Conservation (phyloP, 2,888 invertebrate genomes). For the Synanthedon vespiformis region DNA sequence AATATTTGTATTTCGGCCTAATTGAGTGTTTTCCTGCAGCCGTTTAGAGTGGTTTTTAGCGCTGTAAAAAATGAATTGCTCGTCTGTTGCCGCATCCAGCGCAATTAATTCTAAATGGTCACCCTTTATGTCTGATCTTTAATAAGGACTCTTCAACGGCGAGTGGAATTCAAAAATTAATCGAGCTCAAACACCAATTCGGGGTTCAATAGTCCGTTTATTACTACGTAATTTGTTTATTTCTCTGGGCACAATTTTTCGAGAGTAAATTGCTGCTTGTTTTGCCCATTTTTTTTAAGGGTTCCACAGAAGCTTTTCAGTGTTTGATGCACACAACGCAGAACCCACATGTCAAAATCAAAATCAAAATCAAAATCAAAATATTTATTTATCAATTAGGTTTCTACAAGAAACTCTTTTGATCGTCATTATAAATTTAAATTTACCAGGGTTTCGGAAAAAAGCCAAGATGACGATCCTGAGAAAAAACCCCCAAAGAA, state of each 20-base stretch:
- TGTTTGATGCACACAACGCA: too few relatives aligned
- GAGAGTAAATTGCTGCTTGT: neutral
- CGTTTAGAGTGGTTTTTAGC: conserved; percentile 3
- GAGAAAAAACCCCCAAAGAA: too few relatives aligned
- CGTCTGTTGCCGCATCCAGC: conserved; percentile 1
- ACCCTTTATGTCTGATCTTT: conserved; percentile 18
- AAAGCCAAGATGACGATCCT: too few relatives aligned
- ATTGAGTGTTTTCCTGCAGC: neutral
- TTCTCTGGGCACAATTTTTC: neutral
- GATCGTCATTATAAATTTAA: too few relatives aligned
- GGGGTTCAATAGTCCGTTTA: conserved; percentile 1
- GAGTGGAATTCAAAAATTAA: conserved; percentile 13
- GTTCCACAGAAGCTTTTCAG: too few relatives aligned
- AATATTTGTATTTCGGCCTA: neutral
- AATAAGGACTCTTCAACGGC: conserved; percentile 17
- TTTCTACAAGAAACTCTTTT: too few relatives aligned
- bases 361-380: too few relatives aligned
- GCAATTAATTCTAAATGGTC: conserved; percentile 13
- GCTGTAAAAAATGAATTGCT: conserved; percentile 9
- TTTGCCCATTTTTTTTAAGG: neutral
- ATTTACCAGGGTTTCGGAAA: too few relatives aligned
- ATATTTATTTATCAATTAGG: too few relatives aligned
- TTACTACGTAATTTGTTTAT: conserved; percentile 3
- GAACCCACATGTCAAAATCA: too few relatives aligned
- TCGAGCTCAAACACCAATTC: conserved; percentile 14